These are phyloP conservation scores for Vultur gryphus DNA, from an alignment of 2,797 vertebrate genomes.

Conservation along the genomic window DNA sequence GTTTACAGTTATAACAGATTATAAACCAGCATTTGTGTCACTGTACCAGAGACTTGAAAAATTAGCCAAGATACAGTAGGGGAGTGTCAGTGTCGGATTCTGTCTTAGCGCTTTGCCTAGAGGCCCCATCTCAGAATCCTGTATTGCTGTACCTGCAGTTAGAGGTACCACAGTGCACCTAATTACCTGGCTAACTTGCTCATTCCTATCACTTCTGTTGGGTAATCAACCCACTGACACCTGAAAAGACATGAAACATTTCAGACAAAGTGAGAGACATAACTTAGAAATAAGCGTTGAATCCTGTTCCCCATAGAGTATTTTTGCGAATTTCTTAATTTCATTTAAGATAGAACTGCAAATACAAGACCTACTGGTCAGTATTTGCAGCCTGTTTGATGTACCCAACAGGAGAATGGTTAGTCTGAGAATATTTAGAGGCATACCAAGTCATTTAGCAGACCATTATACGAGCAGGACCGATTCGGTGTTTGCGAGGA, in stretches of 20 bases:
- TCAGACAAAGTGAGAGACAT: background rate
- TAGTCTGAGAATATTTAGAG: background rate
- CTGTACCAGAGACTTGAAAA: constrained; percentile 30
- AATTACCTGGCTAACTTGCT: constrained; percentile 57
- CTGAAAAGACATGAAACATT: constrained; percentile 54
- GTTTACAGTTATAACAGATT: background rate
- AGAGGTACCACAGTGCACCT: constrained; percentile 2
- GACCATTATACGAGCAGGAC: background rate
- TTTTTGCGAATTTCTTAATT: background rate
- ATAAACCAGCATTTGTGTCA: background rate
- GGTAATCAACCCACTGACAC: constrained; percentile 62
- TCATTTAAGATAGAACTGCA: background rate
- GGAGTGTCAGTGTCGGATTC: background rate
- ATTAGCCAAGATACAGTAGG: background rate
- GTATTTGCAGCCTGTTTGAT: background rate
- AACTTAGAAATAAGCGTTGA: background rate
- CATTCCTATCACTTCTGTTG: constrained; percentile 58
- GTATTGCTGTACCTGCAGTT: background rate
- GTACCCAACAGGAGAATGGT: background rate
- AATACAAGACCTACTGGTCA: background rate
- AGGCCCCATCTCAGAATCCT: constrained; percentile 26
- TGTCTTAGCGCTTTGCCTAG: background rate
- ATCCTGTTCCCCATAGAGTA: background rate
- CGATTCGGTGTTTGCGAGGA: background rate
- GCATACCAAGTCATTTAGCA: background rate